phyloP scores from a whole-genome alignment of 2,797 vertebrate species.

The Rhyacichthys aspro region DNA sequence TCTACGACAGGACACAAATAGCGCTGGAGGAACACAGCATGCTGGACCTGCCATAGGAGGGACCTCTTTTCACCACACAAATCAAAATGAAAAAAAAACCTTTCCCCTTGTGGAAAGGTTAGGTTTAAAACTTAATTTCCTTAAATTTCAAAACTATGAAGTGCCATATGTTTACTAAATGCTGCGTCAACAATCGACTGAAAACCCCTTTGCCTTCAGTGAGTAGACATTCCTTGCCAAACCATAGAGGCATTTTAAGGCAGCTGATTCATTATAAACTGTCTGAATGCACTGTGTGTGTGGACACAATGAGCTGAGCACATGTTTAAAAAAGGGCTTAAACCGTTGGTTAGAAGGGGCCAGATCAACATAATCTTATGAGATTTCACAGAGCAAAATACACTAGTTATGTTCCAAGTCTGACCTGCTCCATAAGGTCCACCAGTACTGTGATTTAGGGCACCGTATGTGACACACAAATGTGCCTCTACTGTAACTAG shows the following conservation, averaged over 20 bases:
- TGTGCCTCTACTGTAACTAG: background rate
- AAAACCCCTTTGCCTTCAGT: constrained; percentile 22
- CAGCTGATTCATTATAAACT: constrained; percentile 32
- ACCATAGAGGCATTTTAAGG: constrained; percentile 23
- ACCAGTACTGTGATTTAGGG: background rate
- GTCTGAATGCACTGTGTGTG: constrained; percentile 13
- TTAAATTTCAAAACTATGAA: background rate
- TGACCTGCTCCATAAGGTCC: constrained; percentile 8
- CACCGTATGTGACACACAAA: constrained; percentile 1
- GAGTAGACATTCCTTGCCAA: constrained; percentile 27
- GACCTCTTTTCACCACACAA: constrained; percentile 14
- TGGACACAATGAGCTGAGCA: constrained; percentile 21
- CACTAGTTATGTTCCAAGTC: background rate
- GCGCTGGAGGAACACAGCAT: constrained; percentile 78
- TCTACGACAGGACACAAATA: constrained; percentile 83
- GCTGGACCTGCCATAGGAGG: constrained; percentile 81
- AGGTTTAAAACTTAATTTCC: background rate
- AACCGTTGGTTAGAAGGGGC: constrained; percentile 1
- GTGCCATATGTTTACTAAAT: constrained; percentile 42
- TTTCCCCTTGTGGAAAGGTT: background rate
- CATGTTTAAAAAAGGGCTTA: constrained; percentile 1
- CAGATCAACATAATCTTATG: constrained; percentile 7
- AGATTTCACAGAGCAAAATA: constrained; percentile 3
- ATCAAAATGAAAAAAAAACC: background rate
- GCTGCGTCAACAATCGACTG: constrained; percentile 52